Conservation (phyloP, 92 coral and sea anemone genomes). For the Bergia sp. region DNA sequence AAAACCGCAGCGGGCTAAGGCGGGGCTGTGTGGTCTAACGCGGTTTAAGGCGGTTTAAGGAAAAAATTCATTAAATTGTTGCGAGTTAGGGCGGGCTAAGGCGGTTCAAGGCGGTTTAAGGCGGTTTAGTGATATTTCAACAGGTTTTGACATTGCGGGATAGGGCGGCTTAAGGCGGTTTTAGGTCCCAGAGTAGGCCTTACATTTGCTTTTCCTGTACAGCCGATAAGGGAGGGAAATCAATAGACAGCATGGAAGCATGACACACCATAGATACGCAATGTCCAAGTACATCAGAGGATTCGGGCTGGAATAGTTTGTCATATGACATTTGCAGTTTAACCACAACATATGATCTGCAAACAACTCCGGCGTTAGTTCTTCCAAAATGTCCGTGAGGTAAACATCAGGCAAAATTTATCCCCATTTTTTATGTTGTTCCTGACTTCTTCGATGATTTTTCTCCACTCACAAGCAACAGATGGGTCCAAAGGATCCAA, state of each 20-base stretch:
- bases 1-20: too few species aligned
- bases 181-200: too few species aligned
- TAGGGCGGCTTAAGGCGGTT: too few species aligned
- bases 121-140: too few species aligned
- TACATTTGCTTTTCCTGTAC: neutral
- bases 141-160: too few species aligned
- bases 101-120: too few species aligned
- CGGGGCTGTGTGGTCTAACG: too few species aligned
- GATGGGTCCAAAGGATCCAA: conserved; percentile 53
- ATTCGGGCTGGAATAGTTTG: conserved; percentile 62
- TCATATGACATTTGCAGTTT: conserved; percentile 55
- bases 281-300: conserved; percentile 43
- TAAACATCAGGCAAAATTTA: conserved; percentile 47
- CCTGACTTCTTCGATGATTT: neutral
- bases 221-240: conserved; percentile 1
- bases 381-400: conserved; percentile 34
- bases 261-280: neutral
- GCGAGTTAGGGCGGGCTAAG: too few species aligned
- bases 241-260: conserved; percentile 14
- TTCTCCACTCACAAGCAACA: conserved; percentile 31
- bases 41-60: too few species aligned
- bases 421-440: conserved; percentile 5
- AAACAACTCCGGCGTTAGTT: conserved; percentile 30
- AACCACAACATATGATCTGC: conserved; percentile 44
- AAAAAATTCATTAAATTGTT: too few species aligned